These are phyloP conservation scores for Gorsachius magnificus DNA, from an alignment of 2,797 vertebrate species.

Conservation along the genomic window DNA sequence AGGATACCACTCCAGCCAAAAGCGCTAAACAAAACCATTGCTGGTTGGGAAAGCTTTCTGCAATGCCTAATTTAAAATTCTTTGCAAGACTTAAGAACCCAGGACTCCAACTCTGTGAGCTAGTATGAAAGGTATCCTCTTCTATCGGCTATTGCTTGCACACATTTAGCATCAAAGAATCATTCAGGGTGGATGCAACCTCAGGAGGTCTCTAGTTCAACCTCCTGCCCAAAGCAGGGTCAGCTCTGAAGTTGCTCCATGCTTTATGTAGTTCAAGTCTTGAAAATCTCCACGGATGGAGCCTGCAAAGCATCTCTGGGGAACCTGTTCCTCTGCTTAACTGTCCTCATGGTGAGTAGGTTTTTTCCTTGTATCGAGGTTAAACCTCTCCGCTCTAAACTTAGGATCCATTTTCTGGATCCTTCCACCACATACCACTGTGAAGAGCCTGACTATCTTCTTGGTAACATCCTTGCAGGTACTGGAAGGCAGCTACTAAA, in stretches of 20 bases:
- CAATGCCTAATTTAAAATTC: not conserved
- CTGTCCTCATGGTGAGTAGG: not conserved
- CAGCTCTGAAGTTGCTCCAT: not conserved
- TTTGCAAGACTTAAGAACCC: not conserved
- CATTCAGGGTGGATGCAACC: not conserved
- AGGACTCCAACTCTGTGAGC: not conserved
- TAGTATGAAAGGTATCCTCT: not conserved
- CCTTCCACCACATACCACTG: not conserved
- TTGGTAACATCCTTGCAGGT: not conserved
- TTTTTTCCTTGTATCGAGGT: not conserved
- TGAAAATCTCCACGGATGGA: not conserved
- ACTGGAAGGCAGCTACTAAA: not conserved
- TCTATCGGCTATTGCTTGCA: not conserved
- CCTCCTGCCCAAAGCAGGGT: not conserved
- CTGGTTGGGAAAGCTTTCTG: not conserved
- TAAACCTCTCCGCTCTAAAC: not conserved
- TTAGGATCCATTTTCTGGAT: rapidly evolving
- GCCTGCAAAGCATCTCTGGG: not conserved
- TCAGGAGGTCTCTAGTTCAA: not conserved
- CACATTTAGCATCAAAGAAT: not conserved
- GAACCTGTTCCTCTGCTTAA: not conserved
- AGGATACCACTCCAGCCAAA: not conserved
- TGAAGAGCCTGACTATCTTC: not conserved
- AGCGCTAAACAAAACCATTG: not conserved
- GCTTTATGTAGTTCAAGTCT: not conserved